phyloP scores from a whole-genome alignment of 1,140 invertebrate genomes.

The Harpegnathos saltator region DNA sequence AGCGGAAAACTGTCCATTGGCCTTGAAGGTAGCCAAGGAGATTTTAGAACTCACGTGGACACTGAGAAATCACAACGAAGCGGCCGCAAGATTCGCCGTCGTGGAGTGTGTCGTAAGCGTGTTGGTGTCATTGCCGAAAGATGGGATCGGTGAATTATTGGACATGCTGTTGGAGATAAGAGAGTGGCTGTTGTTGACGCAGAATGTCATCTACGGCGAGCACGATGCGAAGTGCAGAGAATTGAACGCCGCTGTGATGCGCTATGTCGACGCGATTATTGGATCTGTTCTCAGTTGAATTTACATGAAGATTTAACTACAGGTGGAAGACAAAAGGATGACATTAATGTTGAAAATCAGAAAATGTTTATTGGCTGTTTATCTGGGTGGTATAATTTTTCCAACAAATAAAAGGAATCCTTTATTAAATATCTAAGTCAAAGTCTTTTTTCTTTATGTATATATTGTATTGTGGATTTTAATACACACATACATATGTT shows the following conservation, averaged over 20 bases:
- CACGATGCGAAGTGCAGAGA: conserved; percentile 87
- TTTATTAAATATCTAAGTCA: too few relatives aligned
- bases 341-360: too few relatives aligned
- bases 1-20: conserved; percentile 89
- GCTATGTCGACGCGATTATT: conserved; percentile 85
- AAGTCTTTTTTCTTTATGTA: too few relatives aligned
- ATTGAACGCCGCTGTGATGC: conserved; percentile 87
- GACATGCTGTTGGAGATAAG: conserved; percentile 89
- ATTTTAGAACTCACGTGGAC: conserved; percentile 89
- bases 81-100: conserved; percentile 88
- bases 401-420: too few relatives aligned
- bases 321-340: too few relatives aligned
- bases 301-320: too few relatives aligned
- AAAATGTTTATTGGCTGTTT: too few relatives aligned
- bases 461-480: too few relatives aligned
- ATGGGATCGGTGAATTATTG: conserved; percentile 87
- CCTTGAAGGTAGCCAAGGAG: conserved; percentile 89
- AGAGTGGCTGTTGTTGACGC: conserved; percentile 88
- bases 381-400: too few relatives aligned
- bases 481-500: too few relatives aligned
- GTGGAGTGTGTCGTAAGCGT: conserved; percentile 89
- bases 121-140: conserved; percentile 87
- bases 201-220: conserved; percentile 87
- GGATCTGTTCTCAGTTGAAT: conserved; percentile 31
- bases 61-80: conserved; percentile 89